These are phyloP conservation scores for Nasonia vitripennis DNA, from an alignment of 1,140 invertebrate species.

Conservation along the genomic window DNA sequence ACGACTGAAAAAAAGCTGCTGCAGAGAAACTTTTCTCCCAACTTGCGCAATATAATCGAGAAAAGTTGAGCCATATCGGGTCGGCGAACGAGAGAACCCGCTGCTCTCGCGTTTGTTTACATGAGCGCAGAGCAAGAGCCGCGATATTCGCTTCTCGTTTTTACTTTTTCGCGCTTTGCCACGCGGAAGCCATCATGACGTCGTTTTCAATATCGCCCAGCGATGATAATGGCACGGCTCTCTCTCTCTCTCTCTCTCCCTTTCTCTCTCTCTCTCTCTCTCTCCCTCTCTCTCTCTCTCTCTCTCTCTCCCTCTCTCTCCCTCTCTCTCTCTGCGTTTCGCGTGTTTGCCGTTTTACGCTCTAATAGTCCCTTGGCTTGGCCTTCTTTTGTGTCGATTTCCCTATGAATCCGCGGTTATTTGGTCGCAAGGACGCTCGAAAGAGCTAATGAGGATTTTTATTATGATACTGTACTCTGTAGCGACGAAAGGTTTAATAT, in stretches of 20 bases:
- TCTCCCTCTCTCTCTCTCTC: too few species aligned
- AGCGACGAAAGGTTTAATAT: too few species aligned
- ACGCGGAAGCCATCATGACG: not conserved
- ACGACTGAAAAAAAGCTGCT: not conserved
- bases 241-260: too few species aligned
- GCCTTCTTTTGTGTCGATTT: not conserved
- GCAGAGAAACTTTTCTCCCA: not conserved
- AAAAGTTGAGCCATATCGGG: conserved; percentile 17
- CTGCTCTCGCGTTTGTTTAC: not conserved
- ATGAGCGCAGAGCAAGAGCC: not conserved
- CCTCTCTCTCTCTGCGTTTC: too few species aligned
- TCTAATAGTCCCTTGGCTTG: not conserved
- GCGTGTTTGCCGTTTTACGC: not conserved
- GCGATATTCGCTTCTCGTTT: not conserved
- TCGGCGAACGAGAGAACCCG: not conserved
- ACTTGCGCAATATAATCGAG: conserved; percentile 10
- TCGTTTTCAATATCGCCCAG: not conserved
- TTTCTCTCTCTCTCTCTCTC: too few species aligned
- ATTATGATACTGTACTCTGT: too few species aligned
- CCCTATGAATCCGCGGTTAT: not conserved
- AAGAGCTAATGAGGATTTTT: too few species aligned
- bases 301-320: too few species aligned
- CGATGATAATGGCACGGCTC: not conserved
- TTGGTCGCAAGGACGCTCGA: too few species aligned
- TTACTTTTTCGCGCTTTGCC: not conserved